Conservation (phyloP, 2,797 vertebrate genomes). For the Tapera naevia region DNA sequence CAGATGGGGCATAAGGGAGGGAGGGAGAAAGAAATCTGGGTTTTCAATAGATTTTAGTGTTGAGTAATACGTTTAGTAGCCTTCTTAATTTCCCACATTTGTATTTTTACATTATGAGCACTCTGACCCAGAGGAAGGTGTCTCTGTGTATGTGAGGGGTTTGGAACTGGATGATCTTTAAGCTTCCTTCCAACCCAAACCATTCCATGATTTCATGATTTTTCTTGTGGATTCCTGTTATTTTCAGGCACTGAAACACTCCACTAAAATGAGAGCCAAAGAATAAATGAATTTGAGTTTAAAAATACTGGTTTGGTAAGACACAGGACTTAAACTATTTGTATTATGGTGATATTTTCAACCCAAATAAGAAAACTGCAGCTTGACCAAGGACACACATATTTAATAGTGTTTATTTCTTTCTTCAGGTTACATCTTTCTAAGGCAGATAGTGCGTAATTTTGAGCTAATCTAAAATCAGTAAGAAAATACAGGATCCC, state of each 20-base stretch:
- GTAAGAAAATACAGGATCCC: background rate
- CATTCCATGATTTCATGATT: background rate
- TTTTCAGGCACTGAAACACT: background rate
- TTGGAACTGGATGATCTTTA: too few species aligned
- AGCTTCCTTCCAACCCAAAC: too few species aligned
- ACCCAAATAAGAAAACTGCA: background rate
- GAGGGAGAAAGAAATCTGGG: rapidly evolving
- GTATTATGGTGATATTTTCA: background rate
- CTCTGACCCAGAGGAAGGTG: too few species aligned
- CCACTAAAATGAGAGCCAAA: background rate
- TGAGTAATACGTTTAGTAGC: background rate
- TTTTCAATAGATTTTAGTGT: background rate
- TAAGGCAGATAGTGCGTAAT: background rate
- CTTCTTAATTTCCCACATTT: background rate
- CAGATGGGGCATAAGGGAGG: background rate
- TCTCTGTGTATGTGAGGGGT: too few species aligned
- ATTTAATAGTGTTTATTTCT: background rate
- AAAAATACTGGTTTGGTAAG: background rate
- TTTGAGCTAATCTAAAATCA: background rate
- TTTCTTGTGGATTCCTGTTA: background rate
- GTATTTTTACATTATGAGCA: too few species aligned
- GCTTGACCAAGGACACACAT: background rate
- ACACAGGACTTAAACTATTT: background rate
- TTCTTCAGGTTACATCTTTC: background rate
- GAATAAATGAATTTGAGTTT: background rate